A percentile compares a stretch with the other conserved stretches of the same genome.
Evolutionary conservation across 2,888 invertebrate genomes (phyloP).

Genomic region (Sinopyrophorus schimmeli): DNA sequence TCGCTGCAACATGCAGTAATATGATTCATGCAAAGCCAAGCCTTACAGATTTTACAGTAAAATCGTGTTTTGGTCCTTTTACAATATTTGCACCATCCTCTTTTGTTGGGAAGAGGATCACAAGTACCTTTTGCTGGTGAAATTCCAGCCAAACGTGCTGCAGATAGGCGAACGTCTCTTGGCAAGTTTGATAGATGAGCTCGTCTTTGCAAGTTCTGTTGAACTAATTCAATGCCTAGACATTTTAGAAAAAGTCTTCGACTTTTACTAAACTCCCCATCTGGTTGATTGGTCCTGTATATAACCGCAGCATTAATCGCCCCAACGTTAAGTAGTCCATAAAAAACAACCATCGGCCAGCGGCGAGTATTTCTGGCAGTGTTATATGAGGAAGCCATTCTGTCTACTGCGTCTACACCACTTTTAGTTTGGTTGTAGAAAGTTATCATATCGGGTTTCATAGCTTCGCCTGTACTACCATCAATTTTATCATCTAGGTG

Average conservation of each 20-base stretch:
- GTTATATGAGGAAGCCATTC: background rate
- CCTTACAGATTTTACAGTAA: background rate
- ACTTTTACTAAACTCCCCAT: background rate
- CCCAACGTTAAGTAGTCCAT: background rate
- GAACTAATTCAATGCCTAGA: background rate
- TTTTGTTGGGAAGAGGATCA: background rate
- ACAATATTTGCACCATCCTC: background rate
- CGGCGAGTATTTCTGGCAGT: background rate
- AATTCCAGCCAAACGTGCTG: background rate
- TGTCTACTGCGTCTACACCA: conserved; percentile 3
- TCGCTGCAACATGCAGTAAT: background rate
- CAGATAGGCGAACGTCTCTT: background rate
- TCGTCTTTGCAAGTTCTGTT: background rate
- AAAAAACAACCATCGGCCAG: conserved; percentile 4
- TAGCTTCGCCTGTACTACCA: background rate
- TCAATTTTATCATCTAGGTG: conserved; percentile 6
- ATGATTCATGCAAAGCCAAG: background rate
- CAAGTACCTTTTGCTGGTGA: background rate
- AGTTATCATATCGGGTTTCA: conserved; percentile 10
- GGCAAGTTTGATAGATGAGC: background rate
- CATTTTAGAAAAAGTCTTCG: background rate
- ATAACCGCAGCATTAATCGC: background rate
- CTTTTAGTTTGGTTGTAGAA: conserved; percentile 12
- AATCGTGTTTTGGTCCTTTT: background rate
- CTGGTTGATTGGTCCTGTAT: background rate